phyloP scores from a whole-genome alignment of 2,888 invertebrate genomes.

The Hyles lineata region DNA sequence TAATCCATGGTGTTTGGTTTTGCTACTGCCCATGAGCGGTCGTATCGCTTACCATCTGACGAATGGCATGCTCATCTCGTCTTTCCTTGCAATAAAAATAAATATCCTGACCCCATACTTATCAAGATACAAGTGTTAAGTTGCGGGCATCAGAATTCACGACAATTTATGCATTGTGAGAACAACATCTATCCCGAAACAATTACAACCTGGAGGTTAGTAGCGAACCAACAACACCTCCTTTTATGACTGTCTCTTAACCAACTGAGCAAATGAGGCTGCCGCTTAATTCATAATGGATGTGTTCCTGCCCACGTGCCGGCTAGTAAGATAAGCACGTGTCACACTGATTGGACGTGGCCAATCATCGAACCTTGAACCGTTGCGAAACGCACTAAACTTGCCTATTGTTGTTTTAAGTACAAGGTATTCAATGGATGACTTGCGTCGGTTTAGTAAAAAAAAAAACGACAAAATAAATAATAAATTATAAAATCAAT shows the following conservation, averaged over 20 bases:
- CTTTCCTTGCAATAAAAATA: too few species aligned
- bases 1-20: too few species aligned
- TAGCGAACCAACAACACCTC: neutral
- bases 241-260: neutral
- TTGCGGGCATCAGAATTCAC: too few species aligned
- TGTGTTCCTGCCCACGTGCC: neutral
- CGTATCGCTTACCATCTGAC: too few species aligned
- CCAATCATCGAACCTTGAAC: constrained; percentile 50
- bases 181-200: too few species aligned
- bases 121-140: too few species aligned
- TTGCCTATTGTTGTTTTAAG: constrained; percentile 30
- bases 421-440: neutral
- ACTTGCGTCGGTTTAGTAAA: neutral
- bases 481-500: neutral
- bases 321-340: constrained; percentile 33
- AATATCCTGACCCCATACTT: too few species aligned
- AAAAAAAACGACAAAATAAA: neutral
- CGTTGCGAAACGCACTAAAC: constrained; percentile 41
- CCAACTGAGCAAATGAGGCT: neutral
- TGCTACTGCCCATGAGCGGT: too few species aligned
- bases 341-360: constrained; percentile 40
- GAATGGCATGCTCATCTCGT: too few species aligned
- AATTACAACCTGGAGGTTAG: too few species aligned
- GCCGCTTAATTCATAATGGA: neutral
- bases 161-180: too few species aligned